Evolutionary conservation across 2,113 vertebrate genomes (phyloP), one percentile per base, ranked within the genome.

Genomic region (Zeus faber): DNA sequence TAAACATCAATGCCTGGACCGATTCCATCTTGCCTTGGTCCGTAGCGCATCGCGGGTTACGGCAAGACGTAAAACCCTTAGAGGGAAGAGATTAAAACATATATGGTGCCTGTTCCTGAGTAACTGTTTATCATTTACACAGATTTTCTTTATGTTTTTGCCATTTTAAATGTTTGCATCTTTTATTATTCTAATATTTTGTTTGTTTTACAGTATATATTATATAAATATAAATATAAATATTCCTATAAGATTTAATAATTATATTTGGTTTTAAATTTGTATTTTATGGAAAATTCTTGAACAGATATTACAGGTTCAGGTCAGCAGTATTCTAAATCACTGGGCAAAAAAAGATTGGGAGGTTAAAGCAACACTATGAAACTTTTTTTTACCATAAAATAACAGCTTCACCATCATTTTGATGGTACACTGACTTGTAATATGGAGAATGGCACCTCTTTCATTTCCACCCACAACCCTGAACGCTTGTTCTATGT

Each of bases 1-100:
- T 84, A 8, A 67, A 81, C 77, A 33, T 53, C 63, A 77, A 46
- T 88, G 89, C 86, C 89, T 91, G 90, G 90, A 94, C 84, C 89
- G 85, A 88, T 65, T 84, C 83, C 82, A 79, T 90, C 89, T 74
- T 63, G 76, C 58, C 70, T 70, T 88, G 89, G 91, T 92, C n/a
- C n/a, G 92, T 89, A 92, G 90, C 90, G 91, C 92, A 91, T 89
- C 85, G 78, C 65, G 33, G 33, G n/a, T n/a, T n/a, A n/a, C n/a
- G 9, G 33, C 11, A 37, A 37, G n/a, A 14, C 13, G 10, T 65
- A 17, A 67, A 74, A 77, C 77, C 61, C 75, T 79, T 78, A 72
- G 58, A 70, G 40, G 70, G 55, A 33, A 81, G 77, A 84, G 73
- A 79, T 85, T 74, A 58, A 59, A 74, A 76, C 60, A 72, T 76